Evolutionary conservation across 2,797 vertebrate species (phyloP).

Genomic region (Pipistrellus nathusii): DNA sequence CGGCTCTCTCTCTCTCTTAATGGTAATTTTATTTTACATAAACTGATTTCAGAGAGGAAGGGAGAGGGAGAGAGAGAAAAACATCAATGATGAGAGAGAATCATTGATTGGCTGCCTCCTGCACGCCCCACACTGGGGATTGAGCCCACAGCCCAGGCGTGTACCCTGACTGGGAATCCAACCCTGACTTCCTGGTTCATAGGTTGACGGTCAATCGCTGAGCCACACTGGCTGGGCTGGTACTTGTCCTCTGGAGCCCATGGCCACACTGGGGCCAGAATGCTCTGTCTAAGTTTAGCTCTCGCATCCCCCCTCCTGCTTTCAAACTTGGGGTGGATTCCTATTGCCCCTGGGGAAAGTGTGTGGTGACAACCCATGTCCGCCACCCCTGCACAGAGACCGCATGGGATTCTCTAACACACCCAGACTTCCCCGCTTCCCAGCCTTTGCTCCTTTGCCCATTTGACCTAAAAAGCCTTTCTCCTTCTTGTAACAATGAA

Average conservation of each 20-base stretch:
- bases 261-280: not conserved
- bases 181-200: no score
- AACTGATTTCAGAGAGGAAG: no score
- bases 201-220: no score
- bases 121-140: no score
- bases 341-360: not conserved
- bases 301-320: not conserved
- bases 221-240: not conserved
- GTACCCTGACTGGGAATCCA: no score
- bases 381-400: not conserved
- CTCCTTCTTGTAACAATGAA: not conserved
- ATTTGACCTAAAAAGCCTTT: not conserved
- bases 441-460: not conserved
- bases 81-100: no score
- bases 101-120: no score
- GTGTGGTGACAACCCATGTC: not conserved
- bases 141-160: no score
- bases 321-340: not conserved
- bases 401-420: not conserved
- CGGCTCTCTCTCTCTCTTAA: no score
- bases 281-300: not conserved
- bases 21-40: no score
- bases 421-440: accelerated
- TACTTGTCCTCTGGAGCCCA: not conserved
- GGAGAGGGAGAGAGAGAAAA: no score